Base-by-base conservation (phyloP, 2,113 vertebrate species). In the Eudyptes chrysolophus region DNA sequence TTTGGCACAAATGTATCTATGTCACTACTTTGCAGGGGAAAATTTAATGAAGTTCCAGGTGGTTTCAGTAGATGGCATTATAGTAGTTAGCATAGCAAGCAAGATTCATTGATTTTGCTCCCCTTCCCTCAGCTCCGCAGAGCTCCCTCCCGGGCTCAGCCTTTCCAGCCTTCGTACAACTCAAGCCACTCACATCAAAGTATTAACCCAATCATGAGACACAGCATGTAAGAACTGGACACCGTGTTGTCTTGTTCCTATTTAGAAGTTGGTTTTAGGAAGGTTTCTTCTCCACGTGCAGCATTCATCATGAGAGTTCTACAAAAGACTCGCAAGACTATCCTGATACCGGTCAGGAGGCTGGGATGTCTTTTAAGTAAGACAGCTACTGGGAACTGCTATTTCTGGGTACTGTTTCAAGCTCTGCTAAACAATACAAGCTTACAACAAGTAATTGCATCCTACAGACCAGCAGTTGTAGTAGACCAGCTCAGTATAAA, bases 201-300 rank as follows among this genome's bases (percentile, higher is more conserved):
- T 3, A 60, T 0, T 5, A 29, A 48, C 40, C 27, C 51, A 14
- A 0, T 17, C 10, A 10, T 0, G 26, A 70, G 49, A 30, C 1
- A 29, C 2, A 44, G 44, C 38, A 5, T 46, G 46, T 55, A 54
- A 54, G n/a, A 46, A 17, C 65, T 34, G 25, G 29, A 16, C 2
- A 1, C 54, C 5, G 1, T 17, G 9, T 11, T 44, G 29, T 11
- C 51, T 12, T 14, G 25, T 42, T 86, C 16, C 58, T 78, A 1
- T 25, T 54, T 25, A 24, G 74, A 66, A n/a, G 44, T 30, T 11
- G n/a, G 7, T 1, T 64, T 65, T 34, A 18, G 54, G 40, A 51
- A 69, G 74, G 34, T 55, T 48, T 19, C 58, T 74, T 61, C 52
- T 85, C 54, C 54, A 38, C 32, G 48, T 9, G 24, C 40, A 44